These are phyloP conservation scores for Ceratitis capitata DNA, from an alignment of 1,140 invertebrate species.

Conservation along the genomic window DNA sequence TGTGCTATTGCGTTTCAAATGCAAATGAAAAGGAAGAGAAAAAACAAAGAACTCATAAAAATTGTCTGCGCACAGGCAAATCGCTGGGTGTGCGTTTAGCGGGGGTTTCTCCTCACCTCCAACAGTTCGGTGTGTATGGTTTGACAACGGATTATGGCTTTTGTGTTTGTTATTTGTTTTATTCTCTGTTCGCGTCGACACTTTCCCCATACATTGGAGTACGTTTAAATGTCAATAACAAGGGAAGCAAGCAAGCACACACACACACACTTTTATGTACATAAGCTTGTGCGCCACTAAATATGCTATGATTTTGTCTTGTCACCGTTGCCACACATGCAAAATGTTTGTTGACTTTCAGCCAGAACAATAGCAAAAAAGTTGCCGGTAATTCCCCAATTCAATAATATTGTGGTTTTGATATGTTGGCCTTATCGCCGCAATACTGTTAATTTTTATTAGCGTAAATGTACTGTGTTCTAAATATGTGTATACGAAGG, in stretches of 20 bases:
- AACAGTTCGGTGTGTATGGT: too few species aligned
- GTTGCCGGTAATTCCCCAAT: neutral
- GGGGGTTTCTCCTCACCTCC: too few species aligned
- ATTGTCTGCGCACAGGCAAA: neutral
- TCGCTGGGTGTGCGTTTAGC: too few species aligned
- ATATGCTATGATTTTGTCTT: slow-evolving; percentile 4
- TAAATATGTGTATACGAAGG: neutral
- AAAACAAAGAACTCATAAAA: slow-evolving; percentile 36
- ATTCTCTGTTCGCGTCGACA: too few species aligned
- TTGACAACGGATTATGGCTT: slow-evolving; percentile 9
- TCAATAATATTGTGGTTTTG: neutral
- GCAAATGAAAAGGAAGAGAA: neutral
- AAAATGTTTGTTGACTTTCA: neutral
- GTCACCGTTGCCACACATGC: neutral
- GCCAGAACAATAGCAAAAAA: neutral
- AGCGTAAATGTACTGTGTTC: neutral
- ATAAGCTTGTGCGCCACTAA: neutral
- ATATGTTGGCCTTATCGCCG: neutral
- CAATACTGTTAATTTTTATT: neutral
- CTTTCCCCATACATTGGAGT: neutral
- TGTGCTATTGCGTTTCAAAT: neutral
- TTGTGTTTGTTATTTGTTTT: slow-evolving; percentile 10
- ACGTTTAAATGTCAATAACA: neutral
- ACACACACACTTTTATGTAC: neutral
- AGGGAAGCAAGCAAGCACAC: neutral